Percentiles rank a stretch among this genome's conserved stretches.
These are phyloP conservation scores for Acipenser transmontanus DNA, from an alignment of 2,797 vertebrate genomes.

Conservation along the genomic window DNA sequence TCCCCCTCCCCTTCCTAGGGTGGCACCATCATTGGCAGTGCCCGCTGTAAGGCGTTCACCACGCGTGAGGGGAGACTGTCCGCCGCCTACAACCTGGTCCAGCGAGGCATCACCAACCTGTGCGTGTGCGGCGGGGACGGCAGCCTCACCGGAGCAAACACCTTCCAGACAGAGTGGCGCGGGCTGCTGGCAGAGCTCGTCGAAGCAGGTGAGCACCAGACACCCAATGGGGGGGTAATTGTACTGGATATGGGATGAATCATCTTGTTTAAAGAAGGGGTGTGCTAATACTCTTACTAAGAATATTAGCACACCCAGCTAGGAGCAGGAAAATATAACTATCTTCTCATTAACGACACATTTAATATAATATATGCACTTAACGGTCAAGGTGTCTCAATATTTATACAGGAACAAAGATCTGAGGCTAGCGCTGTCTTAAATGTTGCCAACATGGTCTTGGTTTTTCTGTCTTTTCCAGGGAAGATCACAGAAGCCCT, in stretches of 20 bases:
- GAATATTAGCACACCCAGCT: too few relatives aligned
- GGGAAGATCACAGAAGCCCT: constrained; percentile 74
- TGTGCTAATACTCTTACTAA: too few relatives aligned
- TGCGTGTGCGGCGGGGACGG: constrained; percentile 92
- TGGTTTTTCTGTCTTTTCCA: constrained; percentile 30
- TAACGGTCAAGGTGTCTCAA: not conserved
- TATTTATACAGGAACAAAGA: not conserved
- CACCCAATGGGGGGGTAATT: too few relatives aligned
- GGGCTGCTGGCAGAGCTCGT: constrained; percentile 78
- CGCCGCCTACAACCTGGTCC: constrained; percentile 81
- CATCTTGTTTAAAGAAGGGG: too few relatives aligned
- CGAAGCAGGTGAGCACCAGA: constrained; percentile 54
- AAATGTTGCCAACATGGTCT: not conserved
- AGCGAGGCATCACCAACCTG: constrained; percentile 87
- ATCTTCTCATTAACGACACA: too few relatives aligned
- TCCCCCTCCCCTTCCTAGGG: constrained; percentile 59
- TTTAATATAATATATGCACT: not conserved
- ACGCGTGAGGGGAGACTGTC: constrained; percentile 71
- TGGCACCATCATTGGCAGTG: constrained; percentile 87
- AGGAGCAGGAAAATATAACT: too few relatives aligned
- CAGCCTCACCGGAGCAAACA: constrained; percentile 87
- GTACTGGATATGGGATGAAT: too few relatives aligned
- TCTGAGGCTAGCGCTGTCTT: too few relatives aligned
- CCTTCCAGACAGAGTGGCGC: constrained; percentile 87
- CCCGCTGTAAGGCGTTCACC: constrained; percentile 85